Evolutionary conservation across 2,888 invertebrate genomes (phyloP), one percentile per base, ranked within the genome.

Genomic region (Leucozona laternaria): DNA sequence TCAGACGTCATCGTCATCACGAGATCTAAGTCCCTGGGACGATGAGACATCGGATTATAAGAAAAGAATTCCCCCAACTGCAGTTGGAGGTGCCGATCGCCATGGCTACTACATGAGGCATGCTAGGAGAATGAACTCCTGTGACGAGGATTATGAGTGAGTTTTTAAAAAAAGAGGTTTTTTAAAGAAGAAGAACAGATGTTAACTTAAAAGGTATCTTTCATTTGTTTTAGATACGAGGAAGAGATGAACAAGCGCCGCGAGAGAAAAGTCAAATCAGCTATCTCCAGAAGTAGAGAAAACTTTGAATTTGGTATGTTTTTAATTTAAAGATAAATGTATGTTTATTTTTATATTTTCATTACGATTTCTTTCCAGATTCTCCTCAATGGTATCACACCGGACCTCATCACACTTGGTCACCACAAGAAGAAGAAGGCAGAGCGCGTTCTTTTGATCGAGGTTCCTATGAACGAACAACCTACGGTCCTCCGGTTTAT

Each of bases 21-120:
- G 96, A 0, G 97, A 97, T 90, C 95, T 95, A 25, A 96, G 97
- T 60, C 96, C 96, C 2, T 97, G 97, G 97, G 96, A 97, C 84
- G 96, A 96, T 87, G 97, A 97, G 89, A 93, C 89, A 89, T 94
- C 92, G 85, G 95, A 93, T 88, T 94, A 93, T 90, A 93, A 90
- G 91, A 93, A 92, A 92, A 94, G 91, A 37, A 90, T 91, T 20
- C 88, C 89, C 22, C 73, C 86, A 37, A 72, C 85, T 25, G 76
- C 76, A 43, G 55, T 78, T 20, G 72, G 62, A 6, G 86, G 86
- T 15, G 71, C 90, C 17, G 92, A 91, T 82, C 89, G 91, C 0
- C 91, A 92, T 86, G 92, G 91, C 6, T 93, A 92, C 83, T 95
- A 95, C 89, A 93, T 95, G 90, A 93, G 94, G 0, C 92, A 91